A percentile compares a stretch with the other conserved stretches of the same genome.
Conservation (phyloP, 2,113 vertebrate genomes). For the Nansenia antarctica region DNA sequence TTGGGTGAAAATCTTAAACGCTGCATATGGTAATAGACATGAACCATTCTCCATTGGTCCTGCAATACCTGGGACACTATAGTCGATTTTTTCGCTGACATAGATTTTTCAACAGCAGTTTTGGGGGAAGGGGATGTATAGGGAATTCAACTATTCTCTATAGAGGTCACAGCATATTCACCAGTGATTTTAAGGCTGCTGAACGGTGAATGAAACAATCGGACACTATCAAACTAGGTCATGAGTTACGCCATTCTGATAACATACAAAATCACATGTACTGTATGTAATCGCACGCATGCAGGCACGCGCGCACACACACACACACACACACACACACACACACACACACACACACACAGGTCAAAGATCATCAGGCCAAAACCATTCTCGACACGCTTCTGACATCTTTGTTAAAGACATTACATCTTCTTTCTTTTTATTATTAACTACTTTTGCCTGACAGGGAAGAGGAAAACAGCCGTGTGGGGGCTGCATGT, state of each 20-base stretch:
- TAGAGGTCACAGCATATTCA: constrained; percentile 34
- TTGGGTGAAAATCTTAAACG: not conserved
- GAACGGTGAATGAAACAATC: constrained; percentile 33
- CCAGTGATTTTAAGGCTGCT: constrained; percentile 37
- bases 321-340: not conserved
- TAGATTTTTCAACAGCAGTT: constrained; percentile 23
- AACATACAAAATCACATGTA: not conserved
- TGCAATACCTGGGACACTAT: constrained; percentile 16
- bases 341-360: constrained; percentile 1
- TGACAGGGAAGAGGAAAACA: too few species aligned
- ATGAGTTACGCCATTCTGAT: constrained; percentile 27
- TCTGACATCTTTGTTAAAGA: too few species aligned
- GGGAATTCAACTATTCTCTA: constrained; percentile 1
- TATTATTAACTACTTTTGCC: too few species aligned
- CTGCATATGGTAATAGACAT: constrained; percentile 9
- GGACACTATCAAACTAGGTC: constrained; percentile 47
- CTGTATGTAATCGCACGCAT: not conserved
- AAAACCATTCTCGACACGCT: too few species aligned
- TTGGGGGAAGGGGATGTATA: not conserved
- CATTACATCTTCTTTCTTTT: too few species aligned
- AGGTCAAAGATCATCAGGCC: not conserved
- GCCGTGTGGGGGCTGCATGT: too few species aligned
- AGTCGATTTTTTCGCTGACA: constrained; percentile 32
- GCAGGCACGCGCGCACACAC: not conserved
- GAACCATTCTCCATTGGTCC: constrained; percentile 29